phyloP scores from a whole-genome alignment of 2,113 vertebrate species.

The Phrynosoma platyrhinos region DNA sequence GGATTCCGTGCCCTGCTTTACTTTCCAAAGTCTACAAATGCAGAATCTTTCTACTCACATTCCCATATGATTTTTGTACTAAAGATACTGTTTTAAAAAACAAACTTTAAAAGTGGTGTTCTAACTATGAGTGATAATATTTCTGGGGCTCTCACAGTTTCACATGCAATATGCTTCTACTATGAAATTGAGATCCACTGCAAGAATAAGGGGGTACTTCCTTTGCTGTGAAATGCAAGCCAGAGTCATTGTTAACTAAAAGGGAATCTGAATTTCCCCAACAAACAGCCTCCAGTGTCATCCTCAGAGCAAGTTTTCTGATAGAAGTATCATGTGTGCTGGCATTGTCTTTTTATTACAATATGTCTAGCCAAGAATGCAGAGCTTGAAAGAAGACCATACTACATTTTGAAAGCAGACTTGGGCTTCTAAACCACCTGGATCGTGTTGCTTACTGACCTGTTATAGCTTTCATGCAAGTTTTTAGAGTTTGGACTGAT shows the following conservation, averaged over 20 bases:
- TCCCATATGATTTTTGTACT: neutral
- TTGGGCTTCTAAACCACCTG: neutral
- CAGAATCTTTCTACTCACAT: neutral
- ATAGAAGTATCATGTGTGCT: constrained; percentile 13
- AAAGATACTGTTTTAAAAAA: neutral
- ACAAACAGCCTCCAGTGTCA: constrained; percentile 5
- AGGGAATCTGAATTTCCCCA: constrained; percentile 36
- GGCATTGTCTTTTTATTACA: neutral
- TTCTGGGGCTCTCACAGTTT: constrained; percentile 43
- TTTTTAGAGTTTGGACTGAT: neutral
- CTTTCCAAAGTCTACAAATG: constrained; percentile 16
- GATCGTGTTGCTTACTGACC: neutral
- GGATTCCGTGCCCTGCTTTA: neutral
- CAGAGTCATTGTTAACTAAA: constrained; percentile 25
- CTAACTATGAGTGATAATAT: constrained; percentile 14
- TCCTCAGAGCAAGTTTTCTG: neutral
- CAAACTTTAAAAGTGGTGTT: neutral
- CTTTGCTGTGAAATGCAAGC: constrained; percentile 33
- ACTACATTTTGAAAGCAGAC: constrained; percentile 20
- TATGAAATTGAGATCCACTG: neutral
- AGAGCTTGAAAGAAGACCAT: constrained; percentile 8
- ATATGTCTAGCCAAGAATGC: neutral
- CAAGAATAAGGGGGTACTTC: constrained; percentile 28
- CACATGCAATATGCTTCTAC: constrained; percentile 29
- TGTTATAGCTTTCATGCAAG: neutral